These are phyloP conservation scores for Eristalinus sepulchralis DNA, from an alignment of 2,888 invertebrate genomes.

Conservation along the genomic window DNA sequence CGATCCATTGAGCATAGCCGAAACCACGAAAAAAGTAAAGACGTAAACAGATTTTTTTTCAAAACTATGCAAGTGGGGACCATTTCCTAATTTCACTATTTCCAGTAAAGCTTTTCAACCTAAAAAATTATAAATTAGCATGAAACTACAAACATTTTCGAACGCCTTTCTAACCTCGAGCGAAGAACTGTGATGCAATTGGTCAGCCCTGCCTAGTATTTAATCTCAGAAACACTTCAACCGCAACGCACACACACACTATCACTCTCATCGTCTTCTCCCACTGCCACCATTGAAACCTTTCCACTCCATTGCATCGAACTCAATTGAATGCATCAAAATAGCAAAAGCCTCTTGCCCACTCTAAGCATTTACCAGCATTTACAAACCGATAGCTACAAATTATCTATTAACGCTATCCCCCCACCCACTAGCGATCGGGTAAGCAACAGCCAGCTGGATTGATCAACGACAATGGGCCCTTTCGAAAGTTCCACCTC, in stretches of 20 bases:
- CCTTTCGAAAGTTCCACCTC: slow-evolving; percentile 2
- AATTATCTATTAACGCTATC: slow-evolving; percentile 38
- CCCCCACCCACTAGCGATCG: slow-evolving; percentile 14
- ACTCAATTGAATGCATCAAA: slow-evolving; percentile 38
- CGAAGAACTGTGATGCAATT: too few relatives aligned
- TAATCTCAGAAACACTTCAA: background rate
- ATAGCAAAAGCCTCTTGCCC: slow-evolving; percentile 9
- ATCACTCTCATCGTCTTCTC: background rate
- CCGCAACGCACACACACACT: background rate
- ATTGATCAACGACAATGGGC: slow-evolving; percentile 23
- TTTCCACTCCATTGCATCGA: slow-evolving; percentile 30
- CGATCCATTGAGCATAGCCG: too few relatives aligned
- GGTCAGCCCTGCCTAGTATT: too few relatives aligned
- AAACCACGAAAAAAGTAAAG: too few relatives aligned
- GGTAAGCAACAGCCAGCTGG: slow-evolving; percentile 7
- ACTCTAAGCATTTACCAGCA: slow-evolving; percentile 1
- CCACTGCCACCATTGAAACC: background rate
- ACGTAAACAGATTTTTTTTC: too few relatives aligned
- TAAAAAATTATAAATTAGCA: too few relatives aligned
- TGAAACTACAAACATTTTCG: too few relatives aligned
- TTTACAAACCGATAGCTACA: slow-evolving; percentile 36
- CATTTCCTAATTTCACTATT: too few relatives aligned
- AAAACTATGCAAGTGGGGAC: too few relatives aligned
- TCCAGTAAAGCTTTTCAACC: too few relatives aligned
- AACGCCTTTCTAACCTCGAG: too few relatives aligned